phyloP scores from a whole-genome alignment of 1,140 invertebrate genomes.

The Leguminivora glycinivorella region DNA sequence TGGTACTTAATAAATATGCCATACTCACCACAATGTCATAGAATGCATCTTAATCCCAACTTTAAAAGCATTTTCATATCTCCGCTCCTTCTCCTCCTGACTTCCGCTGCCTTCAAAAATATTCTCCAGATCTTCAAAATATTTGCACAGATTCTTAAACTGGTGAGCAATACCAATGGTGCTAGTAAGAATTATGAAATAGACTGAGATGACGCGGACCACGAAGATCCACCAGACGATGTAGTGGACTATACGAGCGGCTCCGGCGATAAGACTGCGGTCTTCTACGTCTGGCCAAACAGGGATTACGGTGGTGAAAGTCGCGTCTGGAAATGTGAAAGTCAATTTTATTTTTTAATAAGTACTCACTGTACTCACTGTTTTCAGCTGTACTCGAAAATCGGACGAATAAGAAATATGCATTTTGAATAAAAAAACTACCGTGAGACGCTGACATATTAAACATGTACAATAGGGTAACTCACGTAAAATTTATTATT shows the following conservation, averaged over 20 bases:
- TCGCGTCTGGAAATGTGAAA: constrained; percentile 43
- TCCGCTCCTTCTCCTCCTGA: constrained; percentile 10
- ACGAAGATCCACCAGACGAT: constrained; percentile 57
- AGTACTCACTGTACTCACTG: too few relatives aligned
- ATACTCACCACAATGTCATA: not conserved
- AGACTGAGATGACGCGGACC: constrained; percentile 40
- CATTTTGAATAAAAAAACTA: too few relatives aligned
- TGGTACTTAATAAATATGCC: too few relatives aligned
- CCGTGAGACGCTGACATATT: too few relatives aligned
- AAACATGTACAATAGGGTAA: too few relatives aligned
- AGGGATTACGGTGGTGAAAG: constrained; percentile 52
- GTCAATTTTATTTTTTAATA: too few relatives aligned
- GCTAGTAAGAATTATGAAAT: constrained; percentile 43
- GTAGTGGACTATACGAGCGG: constrained; percentile 41
- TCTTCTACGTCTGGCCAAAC: constrained; percentile 53
- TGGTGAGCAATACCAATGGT: constrained; percentile 49
- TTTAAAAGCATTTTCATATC: constrained; percentile 14
- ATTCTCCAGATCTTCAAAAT: constrained; percentile 39
- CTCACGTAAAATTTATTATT: too few relatives aligned
- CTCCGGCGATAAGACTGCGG: constrained; percentile 35
- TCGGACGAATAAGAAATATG: too few relatives aligned
- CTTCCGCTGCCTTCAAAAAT: not conserved
- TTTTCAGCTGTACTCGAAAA: too few relatives aligned
- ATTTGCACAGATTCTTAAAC: constrained; percentile 52
- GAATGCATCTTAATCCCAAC: constrained; percentile 23